Percentiles rank a stretch among this genome's conserved stretches.
These are phyloP conservation scores for Calliphora vomitoria DNA, from an alignment of 2,888 invertebrate species.

Conservation along the genomic window DNA sequence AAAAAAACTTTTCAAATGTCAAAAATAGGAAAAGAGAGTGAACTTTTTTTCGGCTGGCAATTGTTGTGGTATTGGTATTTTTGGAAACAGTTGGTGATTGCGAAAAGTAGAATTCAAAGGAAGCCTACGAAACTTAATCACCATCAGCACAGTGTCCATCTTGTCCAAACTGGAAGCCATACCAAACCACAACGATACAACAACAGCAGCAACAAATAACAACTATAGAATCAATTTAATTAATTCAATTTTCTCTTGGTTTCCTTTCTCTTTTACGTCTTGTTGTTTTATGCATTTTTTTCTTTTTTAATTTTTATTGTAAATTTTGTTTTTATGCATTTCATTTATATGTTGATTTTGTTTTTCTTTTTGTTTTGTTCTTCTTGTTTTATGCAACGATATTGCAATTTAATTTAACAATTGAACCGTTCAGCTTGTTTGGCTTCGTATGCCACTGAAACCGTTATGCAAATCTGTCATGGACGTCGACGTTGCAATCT, in stretches of 20 bases:
- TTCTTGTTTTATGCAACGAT: conserved; percentile 27
- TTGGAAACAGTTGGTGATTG: conserved; percentile 19
- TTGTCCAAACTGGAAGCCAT: background rate
- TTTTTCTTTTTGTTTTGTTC: conserved; percentile 11
- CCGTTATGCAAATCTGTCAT: conserved; percentile 94
- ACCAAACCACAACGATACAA: conserved; percentile 7
- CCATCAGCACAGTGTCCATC: background rate
- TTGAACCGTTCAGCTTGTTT: conserved; percentile 90
- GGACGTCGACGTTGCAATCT: conserved; percentile 93
- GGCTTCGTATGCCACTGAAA: conserved; percentile 94
- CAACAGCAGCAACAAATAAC: conserved; percentile 29
- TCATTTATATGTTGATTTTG: conserved; percentile 34
- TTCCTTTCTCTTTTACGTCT: conserved; percentile 4
- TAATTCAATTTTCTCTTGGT: conserved; percentile 62
- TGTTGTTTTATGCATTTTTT: conserved; percentile 19
- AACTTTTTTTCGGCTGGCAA: conserved; percentile 7
- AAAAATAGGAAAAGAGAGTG: conserved; percentile 7
- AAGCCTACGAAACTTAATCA: conserved; percentile 32
- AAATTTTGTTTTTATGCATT: background rate
- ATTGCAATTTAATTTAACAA: conserved; percentile 66
- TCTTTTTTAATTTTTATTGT: background rate
- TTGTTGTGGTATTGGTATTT: conserved; percentile 42
- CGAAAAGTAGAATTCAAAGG: conserved; percentile 13
- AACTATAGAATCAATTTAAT: conserved; percentile 65
- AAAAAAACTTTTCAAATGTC: conserved; percentile 22